Base-by-base conservation (phyloP, 2,888 invertebrate species). In the Melipona beecheii region DNA sequence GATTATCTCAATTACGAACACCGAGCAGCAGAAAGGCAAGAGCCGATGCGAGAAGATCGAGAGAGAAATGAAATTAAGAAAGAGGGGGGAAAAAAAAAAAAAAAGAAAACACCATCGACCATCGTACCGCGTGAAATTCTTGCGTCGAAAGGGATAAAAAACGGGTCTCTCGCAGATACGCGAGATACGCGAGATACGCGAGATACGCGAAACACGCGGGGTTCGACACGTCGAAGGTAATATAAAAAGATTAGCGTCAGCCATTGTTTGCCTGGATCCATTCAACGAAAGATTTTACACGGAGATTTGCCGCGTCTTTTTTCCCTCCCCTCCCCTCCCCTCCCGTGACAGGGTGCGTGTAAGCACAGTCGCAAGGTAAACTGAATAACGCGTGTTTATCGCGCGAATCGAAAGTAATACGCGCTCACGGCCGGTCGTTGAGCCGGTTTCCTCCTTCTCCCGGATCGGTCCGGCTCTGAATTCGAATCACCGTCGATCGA, bases 361-460 rank as follows among this genome's bases (percentile, higher is more conserved):
- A 31, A 62, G 2, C 19, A n/a, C 6, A 36, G 49, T 56, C 31
- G n/a, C 58, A 73, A 73, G 56, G 24, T 36, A 73, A 65, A 68
- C 58, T 56, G 65, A 65, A 56, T 66, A 66, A 72, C 72, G 66
- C 78, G 49, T 31, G 50, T 49, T 73, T 73, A 73, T 60, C 50
- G 78, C 50, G 31, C 58, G 58, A 73, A 66, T 75, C 66, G 31
- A 49, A 73, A 49, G 60, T 70, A 70, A 70, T 64, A 54, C 17
- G 21, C 24, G 43, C 54, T 70, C 62, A 54, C 64, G 64, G 62
- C 4, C 49, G 36, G 52, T 49, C 19, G 15, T 36, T 15, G 43
- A 64, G 24, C 21, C 17, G 1, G 50, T 19, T 69, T 49, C 49
- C 27, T 54, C 6, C 27, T 58, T 62, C 54, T 56, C 17, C 31